Evolutionary conservation across 2,113 vertebrate species (phyloP), one percentile per base, ranked within the genome.

Genomic region (Sinocyclocheilus rhinocerous): DNA sequence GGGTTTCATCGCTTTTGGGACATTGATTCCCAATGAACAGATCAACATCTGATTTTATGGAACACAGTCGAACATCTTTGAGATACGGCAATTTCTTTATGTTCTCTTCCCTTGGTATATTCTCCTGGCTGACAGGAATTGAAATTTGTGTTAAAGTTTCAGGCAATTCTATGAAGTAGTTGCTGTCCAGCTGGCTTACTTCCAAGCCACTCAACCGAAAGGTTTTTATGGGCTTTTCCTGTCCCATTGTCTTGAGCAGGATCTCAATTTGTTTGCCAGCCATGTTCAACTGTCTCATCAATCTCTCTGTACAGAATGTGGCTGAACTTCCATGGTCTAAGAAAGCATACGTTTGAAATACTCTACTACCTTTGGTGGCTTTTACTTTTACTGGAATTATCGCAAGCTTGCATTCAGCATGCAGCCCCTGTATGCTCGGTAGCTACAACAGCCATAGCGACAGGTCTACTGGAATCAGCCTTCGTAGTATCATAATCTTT

Each of bases 31-130:
- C 83, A 42, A 69, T 85, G 8, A 85, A 26, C 16, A 78, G 39
- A 6, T 67, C 55, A 29, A 78, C 24, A 33, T 85, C 50, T 67
- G 36, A 36, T n/a, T 85, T 8, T 20, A 67, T 48, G 6, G n/a
- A n/a, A 26, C 36, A 29, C 10, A 75, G 18, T n/a, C 26, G 36
- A 26, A 78, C 42, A 13, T 50, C 26, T 39, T 57, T n/a, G 29
- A 85, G 24, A 48, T 80, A n/a, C n/a, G 76, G 84, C 76, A 45
- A 85, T 26, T n/a, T 85, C 42, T 42, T 76, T 15, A 85, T 13
- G 20, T 86, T 48, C 13, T 57, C 29, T 33, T 33, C 29, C 29
- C 29, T 15, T n/a, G 39, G 39, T 39, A 1, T 39, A 6, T 39
- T 39, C 39, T 39, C 39, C 39, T 39, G 1, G 39, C 7, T 39